Conservation (phyloP, 1,140 invertebrate species). For the Ostrea edulis region DNA sequence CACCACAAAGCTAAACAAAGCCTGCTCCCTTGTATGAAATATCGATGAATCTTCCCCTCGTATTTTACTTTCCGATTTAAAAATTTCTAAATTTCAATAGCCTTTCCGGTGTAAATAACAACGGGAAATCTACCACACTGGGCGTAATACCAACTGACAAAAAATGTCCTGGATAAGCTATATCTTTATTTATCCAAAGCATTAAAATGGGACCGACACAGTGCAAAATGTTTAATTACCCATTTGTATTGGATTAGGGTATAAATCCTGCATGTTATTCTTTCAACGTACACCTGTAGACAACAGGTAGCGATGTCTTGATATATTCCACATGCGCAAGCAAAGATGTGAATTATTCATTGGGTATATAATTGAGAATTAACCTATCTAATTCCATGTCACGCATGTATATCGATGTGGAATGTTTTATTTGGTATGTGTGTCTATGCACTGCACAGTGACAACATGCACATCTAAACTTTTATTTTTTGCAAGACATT, state of each 20-base stretch:
- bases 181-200: constrained; percentile 21
- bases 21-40: background rate
- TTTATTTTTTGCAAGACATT: background rate
- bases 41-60: background rate
- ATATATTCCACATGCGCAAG: constrained; percentile 3
- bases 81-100: background rate
- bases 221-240: constrained; percentile 25
- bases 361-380: constrained; percentile 6
- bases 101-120: background rate
- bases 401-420: background rate
- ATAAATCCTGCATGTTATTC: constrained; percentile 26
- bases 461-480: background rate
- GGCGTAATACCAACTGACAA: constrained; percentile 9
- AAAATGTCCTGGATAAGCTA: background rate
- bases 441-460: background rate
- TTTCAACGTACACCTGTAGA: background rate
- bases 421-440: background rate
- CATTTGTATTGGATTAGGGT: background rate
- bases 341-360: constrained; percentile 31
- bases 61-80: constrained; percentile 38
- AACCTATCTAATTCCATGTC: constrained; percentile 1
- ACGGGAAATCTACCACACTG: background rate
- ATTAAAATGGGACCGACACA: background rate
- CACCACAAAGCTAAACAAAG: constrained; percentile 25
- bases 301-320: background rate